Evolutionary conservation across 2,113 vertebrate genomes (phyloP).

Genomic region (Ginglymostoma cirratum): DNA sequence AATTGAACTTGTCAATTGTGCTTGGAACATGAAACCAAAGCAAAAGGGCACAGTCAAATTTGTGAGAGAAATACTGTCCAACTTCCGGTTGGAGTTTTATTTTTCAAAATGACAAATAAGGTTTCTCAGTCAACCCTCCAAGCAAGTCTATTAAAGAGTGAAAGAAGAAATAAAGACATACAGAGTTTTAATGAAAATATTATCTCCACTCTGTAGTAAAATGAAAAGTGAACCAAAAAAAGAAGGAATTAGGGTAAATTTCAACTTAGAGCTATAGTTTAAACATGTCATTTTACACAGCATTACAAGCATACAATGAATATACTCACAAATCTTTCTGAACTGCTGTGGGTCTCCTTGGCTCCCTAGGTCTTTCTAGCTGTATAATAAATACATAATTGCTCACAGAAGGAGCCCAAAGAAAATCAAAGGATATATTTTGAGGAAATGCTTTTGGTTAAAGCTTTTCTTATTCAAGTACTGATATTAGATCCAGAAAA

Average conservation of each 20-base stretch:
- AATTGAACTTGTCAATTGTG: not conserved
- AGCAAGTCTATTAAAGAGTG: not conserved
- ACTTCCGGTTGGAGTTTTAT: not conserved
- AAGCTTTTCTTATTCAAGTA: not conserved
- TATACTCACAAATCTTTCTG: not conserved
- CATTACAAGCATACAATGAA: not conserved
- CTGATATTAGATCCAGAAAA: not conserved
- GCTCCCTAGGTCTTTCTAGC: conserved; percentile 2
- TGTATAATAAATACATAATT: not conserved
- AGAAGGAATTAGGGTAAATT: not conserved
- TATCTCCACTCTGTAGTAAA: not conserved
- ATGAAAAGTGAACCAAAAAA: not conserved
- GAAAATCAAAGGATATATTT: not conserved
- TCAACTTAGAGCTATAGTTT: not conserved
- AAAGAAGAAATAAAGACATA: not conserved
- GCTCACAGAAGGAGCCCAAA: not conserved
- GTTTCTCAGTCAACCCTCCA: not conserved
- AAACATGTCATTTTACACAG: not conserved
- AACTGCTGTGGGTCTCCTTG: not conserved
- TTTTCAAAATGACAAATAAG: not conserved
- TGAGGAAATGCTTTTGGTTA: not conserved
- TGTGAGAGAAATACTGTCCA: not conserved
- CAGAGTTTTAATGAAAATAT: not conserved
- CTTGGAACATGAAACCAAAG: not conserved
- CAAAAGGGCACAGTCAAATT: not conserved